These are phyloP conservation scores for Phaethornis superciliosus DNA, from an alignment of 2,113 vertebrate genomes.

Conservation along the genomic window DNA sequence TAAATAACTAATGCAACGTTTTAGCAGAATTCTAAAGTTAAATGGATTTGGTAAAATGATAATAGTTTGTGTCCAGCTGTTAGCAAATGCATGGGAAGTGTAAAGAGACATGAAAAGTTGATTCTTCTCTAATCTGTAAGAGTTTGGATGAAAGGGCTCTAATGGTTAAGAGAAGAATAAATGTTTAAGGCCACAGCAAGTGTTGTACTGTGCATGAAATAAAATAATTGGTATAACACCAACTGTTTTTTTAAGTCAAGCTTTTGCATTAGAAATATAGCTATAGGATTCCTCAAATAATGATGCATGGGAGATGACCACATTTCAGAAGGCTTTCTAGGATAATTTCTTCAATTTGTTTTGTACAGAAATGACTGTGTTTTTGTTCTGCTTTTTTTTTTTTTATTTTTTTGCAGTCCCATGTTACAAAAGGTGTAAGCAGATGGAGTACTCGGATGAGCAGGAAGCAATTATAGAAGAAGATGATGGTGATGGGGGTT, in stretches of 20 bases:
- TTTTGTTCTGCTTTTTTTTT: neutral
- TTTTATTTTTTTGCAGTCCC: slow-evolving; percentile 81
- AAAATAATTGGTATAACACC: neutral
- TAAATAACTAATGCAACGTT: neutral
- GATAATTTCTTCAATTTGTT: neutral
- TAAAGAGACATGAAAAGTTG: neutral
- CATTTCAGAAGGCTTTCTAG: neutral
- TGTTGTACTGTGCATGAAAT: neutral
- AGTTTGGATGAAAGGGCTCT: neutral
- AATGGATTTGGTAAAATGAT: neutral
- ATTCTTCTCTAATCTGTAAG: neutral
- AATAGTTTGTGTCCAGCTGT: neutral
- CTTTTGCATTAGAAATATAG: neutral
- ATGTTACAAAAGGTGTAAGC: slow-evolving; percentile 97
- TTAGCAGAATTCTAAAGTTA: neutral
- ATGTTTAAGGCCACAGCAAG: neutral
- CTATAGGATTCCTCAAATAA: neutral
- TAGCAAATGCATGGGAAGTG: neutral
- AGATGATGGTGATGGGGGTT: slow-evolving; percentile 97
- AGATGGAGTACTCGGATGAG: slow-evolving; percentile 99
- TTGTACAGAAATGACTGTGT: neutral
- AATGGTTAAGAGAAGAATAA: neutral
- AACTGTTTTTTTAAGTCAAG: neutral
- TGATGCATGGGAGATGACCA: neutral
- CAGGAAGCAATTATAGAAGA: slow-evolving; percentile 98